phyloP scores from a whole-genome alignment of 2,797 vertebrate species.

The Coranthus polyacanthus region DNA sequence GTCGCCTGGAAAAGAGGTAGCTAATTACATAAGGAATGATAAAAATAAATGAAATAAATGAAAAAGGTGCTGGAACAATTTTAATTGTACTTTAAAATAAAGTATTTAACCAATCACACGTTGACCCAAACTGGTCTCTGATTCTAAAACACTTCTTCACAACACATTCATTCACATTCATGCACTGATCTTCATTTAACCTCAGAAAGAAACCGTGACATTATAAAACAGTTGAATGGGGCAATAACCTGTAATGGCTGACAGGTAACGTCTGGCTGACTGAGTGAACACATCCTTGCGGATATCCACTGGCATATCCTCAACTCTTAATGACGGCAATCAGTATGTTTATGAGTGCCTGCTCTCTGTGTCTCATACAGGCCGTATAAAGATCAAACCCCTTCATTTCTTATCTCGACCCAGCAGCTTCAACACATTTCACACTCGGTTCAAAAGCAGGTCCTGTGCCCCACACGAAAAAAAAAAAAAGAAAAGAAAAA shows the following conservation, averaged over 20 bases:
- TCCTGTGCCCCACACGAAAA: not conserved
- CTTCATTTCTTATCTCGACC: constrained; percentile 59
- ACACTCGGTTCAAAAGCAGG: constrained; percentile 34
- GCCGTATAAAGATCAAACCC: constrained; percentile 63
- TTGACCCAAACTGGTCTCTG: not conserved
- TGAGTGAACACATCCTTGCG: constrained; percentile 63
- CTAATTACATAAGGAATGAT: too few species aligned
- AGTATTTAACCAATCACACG: too few species aligned
- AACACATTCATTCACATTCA: not conserved
- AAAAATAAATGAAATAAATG: too few species aligned
- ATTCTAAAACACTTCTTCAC: too few species aligned
- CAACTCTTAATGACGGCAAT: constrained; percentile 68
- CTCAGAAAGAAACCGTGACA: constrained; percentile 46
- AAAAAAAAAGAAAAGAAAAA: constrained; percentile 22
- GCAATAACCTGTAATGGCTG: constrained; percentile 63
- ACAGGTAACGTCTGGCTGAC: constrained; percentile 50
- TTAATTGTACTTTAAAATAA: too few species aligned
- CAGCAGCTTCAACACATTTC: constrained; percentile 46
- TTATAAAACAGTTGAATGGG: constrained; percentile 54
- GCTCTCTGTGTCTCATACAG: constrained; percentile 50
- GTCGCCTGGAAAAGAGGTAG: too few species aligned
- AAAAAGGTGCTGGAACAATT: too few species aligned
- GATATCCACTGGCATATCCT: constrained; percentile 72
- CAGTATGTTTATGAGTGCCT: constrained; percentile 68
- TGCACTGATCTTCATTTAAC: constrained; percentile 23